phyloP scores from a whole-genome alignment of 2,888 invertebrate species.

The Ramazzottius varieornatus region DNA sequence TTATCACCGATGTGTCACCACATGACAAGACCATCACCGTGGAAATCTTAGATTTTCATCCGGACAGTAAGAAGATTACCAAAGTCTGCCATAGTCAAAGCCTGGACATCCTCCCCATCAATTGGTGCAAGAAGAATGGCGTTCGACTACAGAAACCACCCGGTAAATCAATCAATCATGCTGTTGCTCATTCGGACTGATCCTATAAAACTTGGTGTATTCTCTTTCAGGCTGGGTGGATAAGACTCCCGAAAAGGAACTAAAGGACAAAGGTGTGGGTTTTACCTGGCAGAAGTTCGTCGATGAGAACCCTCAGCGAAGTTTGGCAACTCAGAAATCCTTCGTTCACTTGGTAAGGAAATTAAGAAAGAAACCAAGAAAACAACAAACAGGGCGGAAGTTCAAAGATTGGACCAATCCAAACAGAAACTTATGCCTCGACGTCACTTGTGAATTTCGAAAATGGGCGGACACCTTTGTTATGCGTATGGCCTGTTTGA shows the following conservation, averaged over 20 bases:
- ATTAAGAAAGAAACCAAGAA: too few relatives aligned
- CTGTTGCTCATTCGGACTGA: too few relatives aligned
- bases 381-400: too few relatives aligned
- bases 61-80: not conserved
- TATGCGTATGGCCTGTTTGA: too few relatives aligned
- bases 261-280: not conserved
- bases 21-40: not conserved
- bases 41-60: not conserved
- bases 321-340: not conserved
- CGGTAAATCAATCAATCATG: not conserved
- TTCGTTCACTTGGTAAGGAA: conserved; percentile 1
- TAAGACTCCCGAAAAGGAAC: not conserved
- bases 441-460: too few relatives aligned
- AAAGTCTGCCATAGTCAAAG: not conserved
- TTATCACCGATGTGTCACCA: not conserved
- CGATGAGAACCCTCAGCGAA: not conserved
- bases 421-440: too few relatives aligned
- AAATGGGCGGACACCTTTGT: too few relatives aligned
- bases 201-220: too few relatives aligned
- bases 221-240: too few relatives aligned
- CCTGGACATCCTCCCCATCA: not conserved
- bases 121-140: not conserved
- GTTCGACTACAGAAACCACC: not conserved
- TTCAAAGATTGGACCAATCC: too few relatives aligned
- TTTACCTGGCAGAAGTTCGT: not conserved